Base-by-base conservation (phyloP, 1,140 invertebrate genomes). In the Lordiphosa collinella region DNA sequence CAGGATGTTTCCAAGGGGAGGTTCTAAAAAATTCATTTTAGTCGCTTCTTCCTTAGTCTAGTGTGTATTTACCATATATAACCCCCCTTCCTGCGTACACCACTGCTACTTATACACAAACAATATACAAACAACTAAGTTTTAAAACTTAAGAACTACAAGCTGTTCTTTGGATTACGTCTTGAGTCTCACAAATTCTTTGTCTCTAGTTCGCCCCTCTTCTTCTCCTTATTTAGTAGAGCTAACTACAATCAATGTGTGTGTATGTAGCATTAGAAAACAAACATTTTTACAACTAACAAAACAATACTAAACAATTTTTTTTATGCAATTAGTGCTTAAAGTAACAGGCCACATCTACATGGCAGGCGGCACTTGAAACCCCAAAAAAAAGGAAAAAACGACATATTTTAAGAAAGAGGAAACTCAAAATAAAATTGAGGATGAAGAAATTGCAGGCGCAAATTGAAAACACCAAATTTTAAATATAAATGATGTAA, bases 381-480 rank as follows among this genome's bases (percentile, higher is more conserved):
- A 16, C 10, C 16, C 12, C n/a, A 54, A 22, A 34, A 22, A 32
- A 5, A 35, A 22, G 7, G 16, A 25, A 34, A 44, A 18, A 25
- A 35, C 6, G 43, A 16, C 18, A 72, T 35, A 54, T n/a, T 40
- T 46, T 43, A 35, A 35, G 44, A 38, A 48, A 74, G 47, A 57
- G 50, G 44, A 50, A 56, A 65, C 48, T 65, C 47, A 52, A 60
- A 36, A 25, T 18, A 18, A 18, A 18, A 18, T 18, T 18, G 18
- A 49, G 55, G 25, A 31, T 40, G 48, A 38, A 43, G 35, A 16
- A 63, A 63, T 71, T 67, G 58, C 68, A 48, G 50, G 54, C 38
- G 58, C 65, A 79, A 85, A 67, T 64, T 65, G 64, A 79, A 80
- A 82, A 82, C 71, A 82, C 78, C 78, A 82, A 82, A 64, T 84